These are phyloP conservation scores for Sylvia borin DNA, from an alignment of 2,797 vertebrate genomes.

Conservation along the genomic window DNA sequence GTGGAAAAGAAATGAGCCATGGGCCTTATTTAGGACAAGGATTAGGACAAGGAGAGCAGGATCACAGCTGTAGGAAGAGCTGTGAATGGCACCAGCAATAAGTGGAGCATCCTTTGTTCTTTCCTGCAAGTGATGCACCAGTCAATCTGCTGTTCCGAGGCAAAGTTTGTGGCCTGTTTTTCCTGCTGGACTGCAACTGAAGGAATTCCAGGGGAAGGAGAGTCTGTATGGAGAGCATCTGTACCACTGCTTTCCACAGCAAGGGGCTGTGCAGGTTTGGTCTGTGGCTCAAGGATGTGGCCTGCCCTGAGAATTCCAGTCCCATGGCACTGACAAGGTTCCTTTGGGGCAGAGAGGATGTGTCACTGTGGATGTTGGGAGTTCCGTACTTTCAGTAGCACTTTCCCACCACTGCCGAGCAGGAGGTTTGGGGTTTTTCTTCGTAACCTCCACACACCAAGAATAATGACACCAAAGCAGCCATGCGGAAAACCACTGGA, in stretches of 20 bases:
- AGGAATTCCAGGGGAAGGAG: neutral
- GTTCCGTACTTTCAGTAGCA: neutral
- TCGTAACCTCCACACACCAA: neutral
- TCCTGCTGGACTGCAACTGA: neutral
- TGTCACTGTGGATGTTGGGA: neutral
- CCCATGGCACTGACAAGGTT: fast-evolving
- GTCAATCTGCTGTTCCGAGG: neutral
- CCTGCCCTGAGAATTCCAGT: neutral
- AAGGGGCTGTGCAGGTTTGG: neutral
- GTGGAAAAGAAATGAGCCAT: neutral
- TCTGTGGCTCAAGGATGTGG: neutral
- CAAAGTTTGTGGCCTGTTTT: neutral
- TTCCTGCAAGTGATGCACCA: neutral
- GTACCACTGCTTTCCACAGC: neutral
- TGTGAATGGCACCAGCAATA: neutral
- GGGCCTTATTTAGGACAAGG: fast-evolving
- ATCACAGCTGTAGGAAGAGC: neutral
- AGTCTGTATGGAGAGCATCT: neutral
- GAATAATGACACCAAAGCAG: neutral
- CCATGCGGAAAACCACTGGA: neutral
- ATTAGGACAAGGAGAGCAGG: neutral
- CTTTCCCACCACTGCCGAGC: neutral
- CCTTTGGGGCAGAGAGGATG: fast-evolving
- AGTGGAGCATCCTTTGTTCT: neutral
- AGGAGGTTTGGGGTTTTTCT: neutral